Evolutionary conservation across 2,888 invertebrate genomes (phyloP).

Genomic region (Tenthredo amoena): DNA sequence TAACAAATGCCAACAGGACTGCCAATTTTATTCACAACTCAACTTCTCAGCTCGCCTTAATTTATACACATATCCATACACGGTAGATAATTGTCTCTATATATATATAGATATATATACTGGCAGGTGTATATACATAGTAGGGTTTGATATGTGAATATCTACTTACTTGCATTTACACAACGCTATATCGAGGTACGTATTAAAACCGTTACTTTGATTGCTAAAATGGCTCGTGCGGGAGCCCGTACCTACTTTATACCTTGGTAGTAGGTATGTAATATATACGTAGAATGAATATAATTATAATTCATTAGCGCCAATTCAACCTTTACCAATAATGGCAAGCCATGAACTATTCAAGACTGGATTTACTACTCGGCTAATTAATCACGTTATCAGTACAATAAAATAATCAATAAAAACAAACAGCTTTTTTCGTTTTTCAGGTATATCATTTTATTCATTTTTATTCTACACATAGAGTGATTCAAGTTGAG

Average conservation of each 20-base stretch:
- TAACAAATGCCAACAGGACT: background rate
- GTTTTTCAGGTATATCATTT: background rate
- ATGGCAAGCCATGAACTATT: background rate
- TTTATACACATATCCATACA: background rate
- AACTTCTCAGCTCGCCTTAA: background rate
- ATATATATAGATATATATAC: background rate
- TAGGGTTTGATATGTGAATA: background rate
- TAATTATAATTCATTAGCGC: background rate
- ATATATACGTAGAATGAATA: background rate
- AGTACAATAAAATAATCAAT: too few relatives aligned
- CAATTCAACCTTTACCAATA: background rate
- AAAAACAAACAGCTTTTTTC: too few relatives aligned
- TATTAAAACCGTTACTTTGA: conserved; percentile 57
- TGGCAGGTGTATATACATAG: background rate
- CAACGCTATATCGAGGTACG: conserved; percentile 48
- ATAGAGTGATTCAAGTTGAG: too few relatives aligned
- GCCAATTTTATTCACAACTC: background rate
- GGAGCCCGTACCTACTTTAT: background rate
- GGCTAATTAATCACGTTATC: background rate
- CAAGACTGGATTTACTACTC: background rate
- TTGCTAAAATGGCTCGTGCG: background rate
- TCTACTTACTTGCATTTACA: background rate
- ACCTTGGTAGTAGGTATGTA: background rate
- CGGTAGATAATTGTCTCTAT: background rate
- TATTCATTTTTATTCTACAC: too few relatives aligned